These are phyloP conservation scores for Pelusios castaneus DNA, from an alignment of 2,113 vertebrate genomes.

Conservation along the genomic window DNA sequence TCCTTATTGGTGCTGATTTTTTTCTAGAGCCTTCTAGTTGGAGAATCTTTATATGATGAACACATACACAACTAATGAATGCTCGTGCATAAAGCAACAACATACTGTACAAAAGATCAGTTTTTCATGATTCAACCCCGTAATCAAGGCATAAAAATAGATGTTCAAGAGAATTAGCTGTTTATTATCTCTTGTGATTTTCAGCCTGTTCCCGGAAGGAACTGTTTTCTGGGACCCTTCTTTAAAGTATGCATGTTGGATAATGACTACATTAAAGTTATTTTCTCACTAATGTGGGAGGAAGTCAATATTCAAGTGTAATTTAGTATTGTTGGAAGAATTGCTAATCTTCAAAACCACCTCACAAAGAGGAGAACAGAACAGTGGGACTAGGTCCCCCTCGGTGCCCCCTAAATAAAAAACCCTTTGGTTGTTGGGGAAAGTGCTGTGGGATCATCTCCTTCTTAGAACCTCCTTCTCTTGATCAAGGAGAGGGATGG, in stretches of 20 bases:
- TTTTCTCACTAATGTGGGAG: neutral
- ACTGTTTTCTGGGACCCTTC: neutral
- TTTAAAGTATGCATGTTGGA: neutral
- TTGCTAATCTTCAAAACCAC: neutral
- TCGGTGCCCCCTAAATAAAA: neutral
- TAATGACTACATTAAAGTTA: neutral
- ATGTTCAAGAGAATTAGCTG: constrained; percentile 10
- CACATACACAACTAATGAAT: constrained; percentile 26
- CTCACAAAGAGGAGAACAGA: neutral
- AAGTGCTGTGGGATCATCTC: neutral
- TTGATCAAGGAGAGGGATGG: neutral
- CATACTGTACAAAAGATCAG: constrained; percentile 26
- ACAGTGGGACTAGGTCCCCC: neutral
- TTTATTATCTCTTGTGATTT: neutral
- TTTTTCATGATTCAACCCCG: neutral
- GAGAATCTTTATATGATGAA: constrained; percentile 20
- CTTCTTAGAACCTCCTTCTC: neutral
- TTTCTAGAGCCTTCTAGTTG: constrained; percentile 11
- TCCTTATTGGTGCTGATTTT: neutral
- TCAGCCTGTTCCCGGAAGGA: neutral
- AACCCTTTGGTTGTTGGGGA: neutral
- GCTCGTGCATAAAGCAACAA: constrained; percentile 41
- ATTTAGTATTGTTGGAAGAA: neutral
- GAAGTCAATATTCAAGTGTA: neutral
- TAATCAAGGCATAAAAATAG: neutral